Evolutionary conservation across 1,140 invertebrate genomes (phyloP).

Genomic region (Heterodera schachtii): DNA sequence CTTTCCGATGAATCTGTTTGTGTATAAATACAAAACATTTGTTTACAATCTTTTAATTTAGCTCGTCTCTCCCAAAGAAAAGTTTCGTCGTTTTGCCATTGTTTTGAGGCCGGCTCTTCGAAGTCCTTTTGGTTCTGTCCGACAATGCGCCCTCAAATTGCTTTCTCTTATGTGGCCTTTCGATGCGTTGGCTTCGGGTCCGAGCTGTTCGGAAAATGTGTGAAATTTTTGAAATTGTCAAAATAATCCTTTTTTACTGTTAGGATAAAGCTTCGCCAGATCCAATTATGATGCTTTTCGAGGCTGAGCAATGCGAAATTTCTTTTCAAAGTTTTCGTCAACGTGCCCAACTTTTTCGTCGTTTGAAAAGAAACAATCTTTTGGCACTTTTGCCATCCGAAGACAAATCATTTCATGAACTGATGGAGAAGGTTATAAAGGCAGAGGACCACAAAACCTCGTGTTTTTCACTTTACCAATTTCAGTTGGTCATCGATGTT

Average conservation of each 20-base stretch:
- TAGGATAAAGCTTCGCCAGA: not conserved
- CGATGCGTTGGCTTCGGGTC: not conserved
- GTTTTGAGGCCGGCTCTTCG: not conserved
- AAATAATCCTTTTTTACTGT: not conserved
- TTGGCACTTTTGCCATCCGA: not conserved
- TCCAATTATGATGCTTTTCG: conserved; percentile 1
- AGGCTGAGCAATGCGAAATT: conserved; percentile 14
- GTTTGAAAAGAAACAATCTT: conserved; percentile 4
- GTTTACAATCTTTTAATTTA: no score
- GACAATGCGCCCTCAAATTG: not conserved
- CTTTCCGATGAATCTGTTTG: no score
- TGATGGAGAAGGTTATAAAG: not conserved
- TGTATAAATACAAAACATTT: no score
- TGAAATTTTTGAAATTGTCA: not conserved
- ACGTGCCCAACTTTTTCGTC: conserved; percentile 21
- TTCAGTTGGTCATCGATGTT: conserved; percentile 37
- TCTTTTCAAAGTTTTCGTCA: conserved; percentile 28
- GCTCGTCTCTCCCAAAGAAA: not conserved
- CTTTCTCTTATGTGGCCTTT: not conserved
- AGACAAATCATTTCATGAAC: not conserved
- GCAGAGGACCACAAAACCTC: not conserved
- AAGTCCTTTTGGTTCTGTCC: conserved; percentile 6
- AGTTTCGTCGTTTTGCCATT: not conserved
- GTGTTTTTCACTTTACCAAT: not conserved
- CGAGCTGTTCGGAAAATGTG: not conserved